A percentile compares a stretch with the other conserved stretches of the same genome.
Conservation (phyloP, 2,888 invertebrate species). For the Plagodis pulveraria region DNA sequence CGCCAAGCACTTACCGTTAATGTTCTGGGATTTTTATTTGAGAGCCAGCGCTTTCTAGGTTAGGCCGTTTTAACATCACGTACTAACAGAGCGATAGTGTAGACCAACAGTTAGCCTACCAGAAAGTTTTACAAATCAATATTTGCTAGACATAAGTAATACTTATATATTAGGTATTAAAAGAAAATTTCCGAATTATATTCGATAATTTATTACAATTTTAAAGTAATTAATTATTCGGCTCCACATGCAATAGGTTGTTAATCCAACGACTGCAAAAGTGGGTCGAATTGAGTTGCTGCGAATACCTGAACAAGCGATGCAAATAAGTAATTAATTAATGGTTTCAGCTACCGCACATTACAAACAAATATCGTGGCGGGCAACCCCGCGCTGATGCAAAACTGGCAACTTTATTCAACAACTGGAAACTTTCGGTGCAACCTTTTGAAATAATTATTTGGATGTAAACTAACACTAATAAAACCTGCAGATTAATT, state of each 20-base stretch:
- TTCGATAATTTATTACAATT: slow-evolving; percentile 40
- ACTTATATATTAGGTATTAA: neutral
- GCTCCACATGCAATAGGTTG: slow-evolving; percentile 42
- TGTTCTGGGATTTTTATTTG: too few relatives aligned
- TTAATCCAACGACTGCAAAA: slow-evolving; percentile 51
- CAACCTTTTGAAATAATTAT: slow-evolving; percentile 52
- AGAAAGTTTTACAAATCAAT: too few relatives aligned
- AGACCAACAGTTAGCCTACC: too few relatives aligned
- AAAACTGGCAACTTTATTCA: slow-evolving; percentile 47
- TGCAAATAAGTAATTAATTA: slow-evolving; percentile 73
- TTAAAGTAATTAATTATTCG: slow-evolving; percentile 51
- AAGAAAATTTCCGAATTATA: neutral
- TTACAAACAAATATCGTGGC: slow-evolving; percentile 56
- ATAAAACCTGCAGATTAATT: slow-evolving; percentile 51
- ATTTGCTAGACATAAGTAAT: too few relatives aligned
- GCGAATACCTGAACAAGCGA: slow-evolving; percentile 49
- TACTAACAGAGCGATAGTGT: too few relatives aligned
- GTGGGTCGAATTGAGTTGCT: slow-evolving; percentile 65
- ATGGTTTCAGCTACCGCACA: slow-evolving; percentile 51
- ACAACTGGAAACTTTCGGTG: slow-evolving; percentile 49
- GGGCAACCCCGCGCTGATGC: slow-evolving; percentile 38
- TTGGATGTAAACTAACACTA: slow-evolving; percentile 35
- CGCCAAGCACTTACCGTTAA: too few relatives aligned
- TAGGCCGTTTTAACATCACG: too few relatives aligned
- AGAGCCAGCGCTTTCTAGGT: too few relatives aligned